Evolutionary conservation across 2,113 vertebrate genomes (phyloP).

Genomic region (Ptychochromis oligacanthus): DNA sequence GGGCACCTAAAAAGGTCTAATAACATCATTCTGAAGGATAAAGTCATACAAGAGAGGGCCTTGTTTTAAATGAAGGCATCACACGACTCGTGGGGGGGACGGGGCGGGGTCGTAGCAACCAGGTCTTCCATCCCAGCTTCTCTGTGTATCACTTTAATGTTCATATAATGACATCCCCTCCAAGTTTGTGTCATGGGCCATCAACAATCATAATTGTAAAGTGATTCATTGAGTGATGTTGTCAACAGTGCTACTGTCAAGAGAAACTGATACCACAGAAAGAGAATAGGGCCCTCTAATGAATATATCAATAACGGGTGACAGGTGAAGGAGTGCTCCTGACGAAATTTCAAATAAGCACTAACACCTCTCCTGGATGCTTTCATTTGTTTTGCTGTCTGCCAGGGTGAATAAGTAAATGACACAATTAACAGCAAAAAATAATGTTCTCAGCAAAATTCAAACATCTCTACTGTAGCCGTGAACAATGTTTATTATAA

Average conservation of each 20-base stretch:
- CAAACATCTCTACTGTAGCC: not conserved
- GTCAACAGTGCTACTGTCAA: constrained; percentile 83
- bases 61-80: constrained; percentile 63
- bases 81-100: constrained; percentile 40
- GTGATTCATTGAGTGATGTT: constrained; percentile 86
- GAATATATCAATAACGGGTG: constrained; percentile 87
- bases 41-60: constrained; percentile 44
- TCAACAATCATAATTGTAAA: constrained; percentile 89
- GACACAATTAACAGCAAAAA: constrained; percentile 56
- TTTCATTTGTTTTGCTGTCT: constrained; percentile 76
- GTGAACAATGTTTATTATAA: not conserved
- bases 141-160: constrained; percentile 86
- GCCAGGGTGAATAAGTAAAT: constrained; percentile 45
- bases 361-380: constrained; percentile 73
- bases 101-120: constrained; percentile 47
- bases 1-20: constrained; percentile 14
- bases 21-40: constrained; percentile 36
- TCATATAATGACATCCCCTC: constrained; percentile 84
- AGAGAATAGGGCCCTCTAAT: constrained; percentile 83
- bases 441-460: constrained; percentile 1
- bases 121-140: constrained; percentile 71
- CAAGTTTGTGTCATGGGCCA: constrained; percentile 85
- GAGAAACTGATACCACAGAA: constrained; percentile 81
- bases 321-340: constrained; percentile 82
- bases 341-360: constrained; percentile 81